These are phyloP conservation scores for Caenorhabditis remanei DNA, from an alignment of 1,140 invertebrate genomes.

Conservation along the genomic window DNA sequence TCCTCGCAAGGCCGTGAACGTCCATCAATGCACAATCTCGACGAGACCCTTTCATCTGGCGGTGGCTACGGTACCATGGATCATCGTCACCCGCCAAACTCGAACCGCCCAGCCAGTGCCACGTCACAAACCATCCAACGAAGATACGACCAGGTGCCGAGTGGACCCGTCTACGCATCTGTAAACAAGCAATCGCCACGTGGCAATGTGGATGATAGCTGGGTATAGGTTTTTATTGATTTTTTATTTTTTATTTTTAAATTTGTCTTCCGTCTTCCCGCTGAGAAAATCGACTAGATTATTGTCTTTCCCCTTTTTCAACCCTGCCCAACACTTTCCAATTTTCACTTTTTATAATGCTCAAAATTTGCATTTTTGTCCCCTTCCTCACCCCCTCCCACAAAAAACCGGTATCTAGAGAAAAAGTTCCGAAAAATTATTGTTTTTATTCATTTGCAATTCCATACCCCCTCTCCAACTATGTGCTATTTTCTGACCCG, in stretches of 20 bases:
- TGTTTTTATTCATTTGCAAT: neutral
- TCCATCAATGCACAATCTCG: slow-evolving; percentile 87
- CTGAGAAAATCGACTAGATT: no score
- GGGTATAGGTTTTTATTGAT: slow-evolving; percentile 65
- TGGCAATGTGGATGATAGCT: slow-evolving; percentile 69
- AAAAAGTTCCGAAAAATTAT: slow-evolving; percentile 1
- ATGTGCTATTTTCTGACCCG: neutral
- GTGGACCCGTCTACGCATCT: slow-evolving; percentile 71
- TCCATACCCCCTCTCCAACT: neutral
- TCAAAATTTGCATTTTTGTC: neutral
- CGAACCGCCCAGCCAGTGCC: slow-evolving; percentile 16
- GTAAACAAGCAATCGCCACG: slow-evolving; percentile 67
- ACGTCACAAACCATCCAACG: slow-evolving; percentile 10
- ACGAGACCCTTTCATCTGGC: slow-evolving; percentile 79
- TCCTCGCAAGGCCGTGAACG: slow-evolving; percentile 85
- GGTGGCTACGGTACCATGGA: slow-evolving; percentile 71
- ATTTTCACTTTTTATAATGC: neutral
- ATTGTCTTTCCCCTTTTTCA: neutral
- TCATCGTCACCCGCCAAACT: slow-evolving; percentile 14
- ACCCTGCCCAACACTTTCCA: neutral
- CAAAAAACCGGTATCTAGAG: slow-evolving; percentile 26
- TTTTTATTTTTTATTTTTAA: neutral
- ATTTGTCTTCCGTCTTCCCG: neutral
- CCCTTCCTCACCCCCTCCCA: neutral
- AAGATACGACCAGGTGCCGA: slow-evolving; percentile 59